Percentiles rank a stretch among this genome's conserved stretches.
phyloP scores from a whole-genome alignment of 2,113 vertebrate genomes.

The Anarhynchus alexandrinus region DNA sequence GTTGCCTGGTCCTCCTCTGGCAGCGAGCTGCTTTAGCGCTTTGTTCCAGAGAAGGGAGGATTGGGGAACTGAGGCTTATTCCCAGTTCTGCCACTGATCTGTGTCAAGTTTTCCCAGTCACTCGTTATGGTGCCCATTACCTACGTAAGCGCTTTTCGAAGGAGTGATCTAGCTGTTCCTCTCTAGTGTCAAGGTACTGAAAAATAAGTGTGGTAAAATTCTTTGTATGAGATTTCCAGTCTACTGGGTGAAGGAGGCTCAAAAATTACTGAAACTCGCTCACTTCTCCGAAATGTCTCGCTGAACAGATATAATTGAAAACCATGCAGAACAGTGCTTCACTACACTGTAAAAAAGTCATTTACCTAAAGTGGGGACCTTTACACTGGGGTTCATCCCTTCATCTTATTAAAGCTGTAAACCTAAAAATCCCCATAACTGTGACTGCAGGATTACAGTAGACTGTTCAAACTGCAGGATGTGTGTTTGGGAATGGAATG shows the following conservation, averaged over 20 bases:
- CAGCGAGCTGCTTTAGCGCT: not conserved
- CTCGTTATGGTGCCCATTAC: rapidly evolving
- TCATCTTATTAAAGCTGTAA: not conserved
- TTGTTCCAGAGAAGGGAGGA: not conserved
- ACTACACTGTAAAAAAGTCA: not conserved
- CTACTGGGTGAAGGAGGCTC: not conserved
- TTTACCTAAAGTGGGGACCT: not conserved
- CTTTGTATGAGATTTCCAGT: not conserved
- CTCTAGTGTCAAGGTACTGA: not conserved
- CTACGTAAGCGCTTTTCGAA: rapidly evolving
- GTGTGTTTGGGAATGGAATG: not conserved
- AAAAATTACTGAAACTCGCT: slow-evolving; percentile 6
- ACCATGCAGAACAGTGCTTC: not conserved
- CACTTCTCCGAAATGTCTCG: not conserved
- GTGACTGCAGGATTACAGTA: not conserved
- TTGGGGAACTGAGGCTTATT: not conserved
- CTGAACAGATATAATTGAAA: not conserved
- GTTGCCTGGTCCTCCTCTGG: not conserved
- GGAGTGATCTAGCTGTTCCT: not conserved
- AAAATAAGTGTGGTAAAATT: not conserved
- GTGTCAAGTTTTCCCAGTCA: not conserved
- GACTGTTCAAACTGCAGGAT: not conserved
- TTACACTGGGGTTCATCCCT: not conserved
- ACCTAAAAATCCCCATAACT: not conserved
- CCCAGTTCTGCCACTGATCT: not conserved